A percentile compares a stretch with the other conserved stretches of the same genome.
Conservation (phyloP, 1,140 invertebrate genomes). For the Brachionus sp. region DNA sequence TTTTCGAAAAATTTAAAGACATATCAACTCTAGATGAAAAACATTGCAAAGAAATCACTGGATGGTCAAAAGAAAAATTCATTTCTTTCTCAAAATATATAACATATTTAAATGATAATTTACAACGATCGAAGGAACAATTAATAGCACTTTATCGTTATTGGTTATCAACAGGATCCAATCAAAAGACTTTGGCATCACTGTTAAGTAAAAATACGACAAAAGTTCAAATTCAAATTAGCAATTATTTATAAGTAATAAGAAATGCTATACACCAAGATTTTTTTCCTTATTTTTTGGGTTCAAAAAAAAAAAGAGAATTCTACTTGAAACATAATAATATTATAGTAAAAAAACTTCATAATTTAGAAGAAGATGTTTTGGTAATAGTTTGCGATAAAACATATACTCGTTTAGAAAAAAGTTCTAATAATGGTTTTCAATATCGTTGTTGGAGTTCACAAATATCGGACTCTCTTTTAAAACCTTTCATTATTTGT, state of each 20-base stretch:
- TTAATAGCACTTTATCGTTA: constrained; percentile 12
- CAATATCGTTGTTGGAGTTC: constrained; percentile 2
- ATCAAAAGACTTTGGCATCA: not conserved
- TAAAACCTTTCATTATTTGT: constrained; percentile 16
- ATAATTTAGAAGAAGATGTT: not conserved
- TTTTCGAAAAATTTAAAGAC: constrained; percentile 3
- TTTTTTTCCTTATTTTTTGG: constrained; percentile 32
- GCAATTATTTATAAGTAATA: not conserved
- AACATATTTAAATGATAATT: not conserved
- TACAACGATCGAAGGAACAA: not conserved
- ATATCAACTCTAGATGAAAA: not conserved
- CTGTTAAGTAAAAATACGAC: not conserved
- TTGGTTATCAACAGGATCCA: not conserved
- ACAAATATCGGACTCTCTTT: not conserved
- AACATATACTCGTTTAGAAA: constrained; percentile 13
- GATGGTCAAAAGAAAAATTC: constrained; percentile 26
- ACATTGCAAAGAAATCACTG: not conserved
- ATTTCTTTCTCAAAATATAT: not conserved
- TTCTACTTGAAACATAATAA: constrained; percentile 34
- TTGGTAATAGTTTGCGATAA: constrained; percentile 12
- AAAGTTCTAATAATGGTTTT: constrained; percentile 13
- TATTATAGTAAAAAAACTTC: not conserved
- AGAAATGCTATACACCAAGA: not conserved
- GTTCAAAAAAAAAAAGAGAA: not conserved
- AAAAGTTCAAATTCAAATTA: constrained; percentile 4